These are phyloP conservation scores for Caradrina kadenii DNA, from an alignment of 2,888 invertebrate species.

Conservation along the genomic window DNA sequence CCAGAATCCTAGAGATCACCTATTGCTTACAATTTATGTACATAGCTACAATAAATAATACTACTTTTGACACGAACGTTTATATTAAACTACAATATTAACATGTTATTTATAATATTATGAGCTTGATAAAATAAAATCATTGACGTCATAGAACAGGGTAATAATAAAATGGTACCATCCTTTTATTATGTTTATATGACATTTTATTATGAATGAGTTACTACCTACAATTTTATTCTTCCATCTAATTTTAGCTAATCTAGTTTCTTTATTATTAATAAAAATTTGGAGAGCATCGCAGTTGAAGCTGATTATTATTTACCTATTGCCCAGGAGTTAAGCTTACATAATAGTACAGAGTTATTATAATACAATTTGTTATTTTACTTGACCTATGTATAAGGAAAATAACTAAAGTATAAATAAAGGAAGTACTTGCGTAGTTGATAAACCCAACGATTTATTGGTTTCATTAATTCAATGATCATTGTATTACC, in stretches of 20 bases:
- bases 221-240: neutral
- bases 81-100: neutral
- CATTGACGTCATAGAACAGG: constrained; percentile 55
- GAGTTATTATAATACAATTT: neutral
- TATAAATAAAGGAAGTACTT: neutral
- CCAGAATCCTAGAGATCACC: neutral
- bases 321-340: neutral
- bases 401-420: neutral
- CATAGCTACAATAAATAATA: neutral
- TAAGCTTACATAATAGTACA: neutral
- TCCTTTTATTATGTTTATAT: neutral
- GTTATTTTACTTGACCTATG: neutral
- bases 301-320: neutral
- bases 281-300: neutral
- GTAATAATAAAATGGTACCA: constrained; percentile 10
- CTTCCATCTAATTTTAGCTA: neutral
- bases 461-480: neutral
- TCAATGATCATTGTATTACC: neutral
- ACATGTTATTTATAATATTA: constrained; percentile 15
- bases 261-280: too few species aligned
- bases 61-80: neutral
- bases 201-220: neutral
- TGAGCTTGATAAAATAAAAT: constrained; percentile 27
- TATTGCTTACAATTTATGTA: neutral
- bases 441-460: neutral